A percentile compares a stretch with the other conserved stretches of the same genome.
phyloP scores from a whole-genome alignment of 1,140 invertebrate species.

The Lepidostoma basale region DNA sequence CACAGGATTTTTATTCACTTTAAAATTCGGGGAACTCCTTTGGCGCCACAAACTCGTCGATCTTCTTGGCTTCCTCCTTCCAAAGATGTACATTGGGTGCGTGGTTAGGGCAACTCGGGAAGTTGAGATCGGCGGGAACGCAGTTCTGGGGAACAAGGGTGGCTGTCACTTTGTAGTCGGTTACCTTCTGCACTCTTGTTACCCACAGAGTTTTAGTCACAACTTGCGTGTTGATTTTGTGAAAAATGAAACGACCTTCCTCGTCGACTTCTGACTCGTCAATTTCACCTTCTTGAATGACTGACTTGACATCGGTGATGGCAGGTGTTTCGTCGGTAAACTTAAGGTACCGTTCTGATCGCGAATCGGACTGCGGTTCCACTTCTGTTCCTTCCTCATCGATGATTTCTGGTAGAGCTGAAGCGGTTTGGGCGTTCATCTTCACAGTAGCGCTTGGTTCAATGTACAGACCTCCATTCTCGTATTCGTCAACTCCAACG shows the following conservation, averaged over 20 bases:
- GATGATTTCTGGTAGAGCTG: not conserved
- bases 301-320: slow-evolving; percentile 22
- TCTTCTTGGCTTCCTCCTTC: not conserved
- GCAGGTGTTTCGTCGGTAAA: slow-evolving; percentile 23
- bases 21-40: too few species aligned
- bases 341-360: slow-evolving; percentile 33
- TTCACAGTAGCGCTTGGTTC: slow-evolving; percentile 30
- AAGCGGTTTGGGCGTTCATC: not conserved
- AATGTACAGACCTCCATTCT: slow-evolving; percentile 32
- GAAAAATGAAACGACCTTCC: slow-evolving; percentile 24
- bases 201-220: slow-evolving; percentile 47
- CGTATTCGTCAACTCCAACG: slow-evolving; percentile 8
- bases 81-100: not conserved
- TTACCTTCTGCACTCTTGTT: slow-evolving; percentile 49
- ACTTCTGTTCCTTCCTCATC: slow-evolving; percentile 8
- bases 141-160: slow-evolving; percentile 50
- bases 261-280: slow-evolving; percentile 24
- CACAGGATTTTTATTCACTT: too few species aligned
- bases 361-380: not conserved
- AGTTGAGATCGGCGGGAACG: slow-evolving; percentile 44
- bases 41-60: too few species aligned
- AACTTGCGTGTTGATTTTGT: slow-evolving; percentile 9
- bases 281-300: slow-evolving; percentile 31
- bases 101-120: slow-evolving; percentile 35
- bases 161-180: slow-evolving; percentile 48